Evolutionary conservation across 2,888 invertebrate genomes (phyloP), one percentile per base, ranked within the genome.

Genomic region (Cheilosia soror): DNA sequence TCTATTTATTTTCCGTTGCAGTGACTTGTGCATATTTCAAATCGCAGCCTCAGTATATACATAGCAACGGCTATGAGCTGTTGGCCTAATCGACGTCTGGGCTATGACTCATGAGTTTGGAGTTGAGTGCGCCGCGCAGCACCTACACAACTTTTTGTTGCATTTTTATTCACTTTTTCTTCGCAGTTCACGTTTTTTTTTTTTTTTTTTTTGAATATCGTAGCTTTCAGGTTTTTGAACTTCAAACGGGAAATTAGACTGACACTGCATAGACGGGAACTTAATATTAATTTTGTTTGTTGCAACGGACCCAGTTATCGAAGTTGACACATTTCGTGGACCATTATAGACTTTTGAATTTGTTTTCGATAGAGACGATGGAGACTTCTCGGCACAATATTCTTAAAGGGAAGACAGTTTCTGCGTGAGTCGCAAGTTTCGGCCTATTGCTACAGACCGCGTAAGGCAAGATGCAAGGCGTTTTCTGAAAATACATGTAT

Each of bases 21-120:
- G 76, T 85, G 85, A 81, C 85, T 85, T 85, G 85, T 72, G 85
- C 85, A 85, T 85, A 85, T 85, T 85, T 85, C 81, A 85, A 85
- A 85, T 85, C 81, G 75, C 75, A 66, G 63, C 71, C 55, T 47
- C 49, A 72, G 66, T 71, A 57, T 20, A 20, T 20, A n/a, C n/a
- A 71, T 71, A 65, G 44, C 57, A 60, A 37, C 31, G 60, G 71
- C 71, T 71, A 71, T 69, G 66, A 53, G 51, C 57, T 66, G 66
- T 72, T 77, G 76, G 76, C 85, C 71, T 81, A 85, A 85, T 76
- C 85, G 85, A 85, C 66, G 85, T 85, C 85, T 85, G 76, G 51
- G 49, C 58, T 72, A 83, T 83, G 85, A 85, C 71, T 85, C 85
- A 85, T 85, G 66, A 44, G 68, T 51, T 68, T 81, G 42, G 55